Evolutionary conservation across 2,888 invertebrate species (phyloP).

Genomic region (Orthosia gothica): DNA sequence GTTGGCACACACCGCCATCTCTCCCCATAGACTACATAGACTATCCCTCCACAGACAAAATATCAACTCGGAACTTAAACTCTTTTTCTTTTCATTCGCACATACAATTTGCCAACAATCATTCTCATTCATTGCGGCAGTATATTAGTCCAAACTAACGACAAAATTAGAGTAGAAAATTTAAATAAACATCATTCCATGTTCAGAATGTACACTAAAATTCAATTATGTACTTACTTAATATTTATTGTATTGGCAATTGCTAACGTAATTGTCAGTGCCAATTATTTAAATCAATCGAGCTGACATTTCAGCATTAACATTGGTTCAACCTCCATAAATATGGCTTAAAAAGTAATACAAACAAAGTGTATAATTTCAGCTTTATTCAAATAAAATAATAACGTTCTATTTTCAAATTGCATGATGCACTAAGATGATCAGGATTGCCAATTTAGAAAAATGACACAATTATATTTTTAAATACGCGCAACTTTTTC

Average conservation of each 20-base stretch:
- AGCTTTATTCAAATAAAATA: constrained; percentile 30
- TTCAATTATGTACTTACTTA: constrained; percentile 33
- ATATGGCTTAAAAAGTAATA: constrained; percentile 30
- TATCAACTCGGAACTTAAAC: too few relatives aligned
- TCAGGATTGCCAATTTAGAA: constrained; percentile 44
- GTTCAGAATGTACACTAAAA: constrained; percentile 36
- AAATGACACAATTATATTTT: constrained; percentile 36
- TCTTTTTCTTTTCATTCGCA: too few relatives aligned
- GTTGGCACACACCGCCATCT: too few relatives aligned
- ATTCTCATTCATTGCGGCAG: constrained; percentile 9
- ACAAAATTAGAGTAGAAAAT: constrained; percentile 34
- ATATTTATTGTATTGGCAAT: constrained; percentile 54
- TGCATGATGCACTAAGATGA: constrained; percentile 17
- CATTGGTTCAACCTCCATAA: constrained; percentile 52
- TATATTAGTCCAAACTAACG: constrained; percentile 28
- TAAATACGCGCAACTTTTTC: constrained; percentile 12
- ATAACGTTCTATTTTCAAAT: constrained; percentile 41
- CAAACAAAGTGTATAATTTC: constrained; percentile 2
- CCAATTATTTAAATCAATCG: constrained; percentile 61
- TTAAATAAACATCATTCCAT: constrained; percentile 51
- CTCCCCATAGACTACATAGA: too few relatives aligned
- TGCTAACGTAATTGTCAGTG: constrained; percentile 21
- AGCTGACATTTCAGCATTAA: constrained; percentile 44
- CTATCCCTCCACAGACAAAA: too few relatives aligned
- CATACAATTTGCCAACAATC: constrained; percentile 1